Evolutionary conservation across 2,888 invertebrate species (phyloP).

Genomic region (Hydropsyche betteni): DNA sequence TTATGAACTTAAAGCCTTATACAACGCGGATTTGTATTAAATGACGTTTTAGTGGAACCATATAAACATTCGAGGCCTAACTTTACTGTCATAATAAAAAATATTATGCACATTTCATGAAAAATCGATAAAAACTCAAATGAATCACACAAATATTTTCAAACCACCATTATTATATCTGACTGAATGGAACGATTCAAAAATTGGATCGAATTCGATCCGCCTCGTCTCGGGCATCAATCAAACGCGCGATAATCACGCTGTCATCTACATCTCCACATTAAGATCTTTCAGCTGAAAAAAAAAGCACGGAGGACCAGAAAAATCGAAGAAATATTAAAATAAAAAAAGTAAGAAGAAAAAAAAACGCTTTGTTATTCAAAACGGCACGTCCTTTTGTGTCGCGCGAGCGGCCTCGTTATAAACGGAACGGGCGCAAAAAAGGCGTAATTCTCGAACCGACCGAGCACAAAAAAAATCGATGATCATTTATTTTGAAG

Average conservation of each 20-base stretch:
- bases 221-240: conserved; percentile 21
- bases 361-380: conserved; percentile 38
- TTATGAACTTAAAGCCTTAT: too few relatives aligned
- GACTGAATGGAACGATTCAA: too few relatives aligned
- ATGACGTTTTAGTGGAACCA: too few relatives aligned
- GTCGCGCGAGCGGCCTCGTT: conserved; percentile 12
- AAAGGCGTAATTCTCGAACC: conserved; percentile 14
- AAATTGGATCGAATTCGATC: too few relatives aligned
- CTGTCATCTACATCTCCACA: conserved; percentile 34
- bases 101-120: too few relatives aligned
- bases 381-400: conserved; percentile 32
- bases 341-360: background rate
- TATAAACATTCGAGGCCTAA: too few relatives aligned
- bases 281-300: conserved; percentile 25
- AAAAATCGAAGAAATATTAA: conserved; percentile 3
- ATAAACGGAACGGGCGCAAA: conserved; percentile 10
- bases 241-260: conserved; percentile 37
- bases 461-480: conserved; percentile 32
- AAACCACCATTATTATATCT: too few relatives aligned
- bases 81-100: too few relatives aligned
- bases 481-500: conserved; percentile 40
- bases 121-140: background rate
- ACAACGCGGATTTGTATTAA: too few relatives aligned
- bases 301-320: background rate
- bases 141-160: background rate